phyloP scores from a whole-genome alignment of 2,797 vertebrate species.

The Fistularia commersonii region DNA sequence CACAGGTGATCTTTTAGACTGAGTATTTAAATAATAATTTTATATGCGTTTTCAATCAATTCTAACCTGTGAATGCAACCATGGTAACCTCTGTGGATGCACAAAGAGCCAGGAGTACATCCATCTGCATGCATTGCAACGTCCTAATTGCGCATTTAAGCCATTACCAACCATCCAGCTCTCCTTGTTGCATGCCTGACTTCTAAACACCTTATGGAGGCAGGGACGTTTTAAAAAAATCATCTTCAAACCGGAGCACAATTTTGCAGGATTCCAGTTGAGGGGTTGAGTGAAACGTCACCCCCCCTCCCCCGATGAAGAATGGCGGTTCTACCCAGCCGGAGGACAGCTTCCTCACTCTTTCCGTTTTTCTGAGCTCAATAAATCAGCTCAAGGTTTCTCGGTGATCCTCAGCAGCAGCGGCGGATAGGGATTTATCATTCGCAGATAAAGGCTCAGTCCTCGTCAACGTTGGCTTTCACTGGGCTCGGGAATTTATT shows the following conservation, averaged over 20 bases:
- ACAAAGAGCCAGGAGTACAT: too few species aligned
- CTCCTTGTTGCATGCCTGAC: neutral
- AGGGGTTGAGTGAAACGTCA: constrained; percentile 71
- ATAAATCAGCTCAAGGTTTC: constrained; percentile 80
- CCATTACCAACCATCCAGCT: too few species aligned
- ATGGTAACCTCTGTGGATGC: too few species aligned
- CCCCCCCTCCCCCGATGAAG: constrained; percentile 53
- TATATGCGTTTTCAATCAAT: too few species aligned
- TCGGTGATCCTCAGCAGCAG: constrained; percentile 53
- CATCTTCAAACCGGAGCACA: constrained; percentile 30
- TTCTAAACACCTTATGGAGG: constrained; percentile 27
- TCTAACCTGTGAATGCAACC: too few species aligned
- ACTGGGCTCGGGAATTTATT: constrained; percentile 58
- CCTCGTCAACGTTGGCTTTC: constrained; percentile 57
- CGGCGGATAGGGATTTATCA: constrained; percentile 69
- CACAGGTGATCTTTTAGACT: too few species aligned
- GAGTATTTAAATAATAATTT: too few species aligned
- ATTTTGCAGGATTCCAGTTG: constrained; percentile 34
- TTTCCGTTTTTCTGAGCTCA: constrained; percentile 46
- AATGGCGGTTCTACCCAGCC: constrained; percentile 69
- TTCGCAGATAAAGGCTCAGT: constrained; percentile 69
- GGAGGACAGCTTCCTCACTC: constrained; percentile 75
- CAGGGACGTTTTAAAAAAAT: constrained; percentile 22
- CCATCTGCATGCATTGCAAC: too few species aligned
- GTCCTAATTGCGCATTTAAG: too few species aligned